Conservation (phyloP, 2,113 vertebrate genomes). For the Nyctereutes procyonoides region DNA sequence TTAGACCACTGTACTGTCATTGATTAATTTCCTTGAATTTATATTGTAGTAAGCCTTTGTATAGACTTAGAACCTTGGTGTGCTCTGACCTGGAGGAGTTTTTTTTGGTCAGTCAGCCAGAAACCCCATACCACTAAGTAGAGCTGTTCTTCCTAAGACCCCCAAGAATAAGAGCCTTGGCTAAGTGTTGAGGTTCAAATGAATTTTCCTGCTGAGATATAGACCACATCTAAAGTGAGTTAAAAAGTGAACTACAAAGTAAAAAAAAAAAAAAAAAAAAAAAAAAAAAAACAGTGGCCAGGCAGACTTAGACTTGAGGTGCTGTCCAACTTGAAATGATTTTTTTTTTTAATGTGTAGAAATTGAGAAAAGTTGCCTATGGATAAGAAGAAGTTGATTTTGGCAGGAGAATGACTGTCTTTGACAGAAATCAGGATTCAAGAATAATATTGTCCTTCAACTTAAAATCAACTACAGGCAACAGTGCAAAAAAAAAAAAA, state of each 20-base stretch:
- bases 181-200: background rate
- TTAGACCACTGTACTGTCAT: background rate
- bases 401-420: background rate
- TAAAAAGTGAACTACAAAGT: background rate
- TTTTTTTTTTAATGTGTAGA: background rate
- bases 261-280: background rate
- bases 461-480: background rate
- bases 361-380: background rate
- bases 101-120: background rate
- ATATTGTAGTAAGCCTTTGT: background rate
- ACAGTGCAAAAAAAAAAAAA: background rate
- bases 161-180: background rate
- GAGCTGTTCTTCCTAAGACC: background rate
- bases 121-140: background rate
- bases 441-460: background rate
- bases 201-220: slow-evolving; percentile 22
- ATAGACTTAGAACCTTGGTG: background rate
- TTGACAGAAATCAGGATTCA: slow-evolving; percentile 31
- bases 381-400: slow-evolving; percentile 1
- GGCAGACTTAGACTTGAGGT: background rate
- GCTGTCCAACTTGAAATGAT: background rate
- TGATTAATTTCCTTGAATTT: background rate
- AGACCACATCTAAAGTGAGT: background rate
- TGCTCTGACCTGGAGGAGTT: background rate
- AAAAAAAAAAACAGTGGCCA: background rate